Conservation (phyloP, 2,797 vertebrate species). For the Podarcis siculus region DNA sequence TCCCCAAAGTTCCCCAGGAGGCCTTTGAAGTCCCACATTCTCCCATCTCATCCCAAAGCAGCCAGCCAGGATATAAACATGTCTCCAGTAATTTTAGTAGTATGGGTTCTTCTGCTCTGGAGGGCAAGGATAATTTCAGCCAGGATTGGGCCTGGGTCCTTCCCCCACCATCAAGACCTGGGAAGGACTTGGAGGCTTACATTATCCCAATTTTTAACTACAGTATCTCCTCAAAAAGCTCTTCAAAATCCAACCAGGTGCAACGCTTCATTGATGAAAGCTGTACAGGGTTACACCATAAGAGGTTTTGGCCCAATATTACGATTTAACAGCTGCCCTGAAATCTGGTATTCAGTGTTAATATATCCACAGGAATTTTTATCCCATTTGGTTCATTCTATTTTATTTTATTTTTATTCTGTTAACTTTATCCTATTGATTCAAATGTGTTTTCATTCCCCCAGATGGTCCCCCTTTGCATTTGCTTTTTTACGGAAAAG, state of each 20-base stretch:
- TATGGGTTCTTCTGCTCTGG: neutral
- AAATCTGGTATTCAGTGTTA: conserved; percentile 20
- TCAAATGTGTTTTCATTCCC: conserved; percentile 71
- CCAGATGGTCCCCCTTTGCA: conserved; percentile 64
- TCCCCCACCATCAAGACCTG: neutral
- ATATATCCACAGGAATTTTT: conserved; percentile 65
- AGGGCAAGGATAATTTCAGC: neutral
- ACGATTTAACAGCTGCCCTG: conserved; percentile 44
- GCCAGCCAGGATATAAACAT: neutral
- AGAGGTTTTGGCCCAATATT: conserved; percentile 47
- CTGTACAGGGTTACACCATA: conserved; percentile 30
- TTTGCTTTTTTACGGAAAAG: conserved; percentile 48
- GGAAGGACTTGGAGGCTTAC: too few species aligned
- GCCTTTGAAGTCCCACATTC: neutral
- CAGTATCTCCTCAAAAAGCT: neutral
- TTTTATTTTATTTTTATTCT: conserved; percentile 65
- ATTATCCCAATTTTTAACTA: neutral
- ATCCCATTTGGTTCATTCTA: conserved; percentile 74
- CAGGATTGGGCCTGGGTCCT: neutral
- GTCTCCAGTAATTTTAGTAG: neutral
- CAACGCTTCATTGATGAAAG: conserved; percentile 43
- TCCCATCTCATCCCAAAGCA: neutral
- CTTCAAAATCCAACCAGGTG: conserved; percentile 11
- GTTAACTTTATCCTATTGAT: conserved; percentile 76
- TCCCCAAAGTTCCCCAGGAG: too few species aligned